These are phyloP conservation scores for Nemopilema nomurai DNA, from an alignment of 30 jellyfish, hydroid and myxozoan species.

Conservation along the genomic window DNA sequence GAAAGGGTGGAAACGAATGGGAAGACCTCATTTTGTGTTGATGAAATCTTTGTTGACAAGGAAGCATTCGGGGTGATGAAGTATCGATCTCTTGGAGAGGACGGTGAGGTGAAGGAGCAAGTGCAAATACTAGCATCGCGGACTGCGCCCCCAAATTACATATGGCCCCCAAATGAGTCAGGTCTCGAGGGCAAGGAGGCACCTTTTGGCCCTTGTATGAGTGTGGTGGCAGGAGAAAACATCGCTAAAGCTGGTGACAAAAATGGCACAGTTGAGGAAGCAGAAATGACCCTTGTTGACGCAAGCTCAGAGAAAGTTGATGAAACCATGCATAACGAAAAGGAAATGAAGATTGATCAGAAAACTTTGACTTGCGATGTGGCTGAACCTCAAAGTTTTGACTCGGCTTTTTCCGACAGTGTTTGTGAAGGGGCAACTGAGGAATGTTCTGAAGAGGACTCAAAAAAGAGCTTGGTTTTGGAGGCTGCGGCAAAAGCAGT, in stretches of 20 bases:
- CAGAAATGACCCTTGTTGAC: neutral
- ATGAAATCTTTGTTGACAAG: conserved; percentile 50
- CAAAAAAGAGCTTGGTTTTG: neutral
- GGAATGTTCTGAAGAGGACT: neutral
- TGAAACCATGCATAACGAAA: neutral
- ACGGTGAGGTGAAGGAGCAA: conserved; percentile 43
- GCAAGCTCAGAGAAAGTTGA: neutral
- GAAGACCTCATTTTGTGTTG: conserved; percentile 27
- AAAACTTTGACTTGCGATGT: neutral
- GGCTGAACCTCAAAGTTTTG: neutral
- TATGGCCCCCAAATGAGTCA: conserved; percentile 16
- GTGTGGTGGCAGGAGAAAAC: neutral
- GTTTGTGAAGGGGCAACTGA: neutral
- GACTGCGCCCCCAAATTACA: conserved; percentile 42
- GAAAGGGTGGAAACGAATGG: conserved; percentile 14
- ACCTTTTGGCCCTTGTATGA: neutral
- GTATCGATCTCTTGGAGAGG: conserved; percentile 21
- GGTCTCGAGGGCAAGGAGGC: neutral
- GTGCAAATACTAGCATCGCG: conserved; percentile 36
- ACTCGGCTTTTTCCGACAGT: neutral
- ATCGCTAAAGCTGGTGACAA: neutral
- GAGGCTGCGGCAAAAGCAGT: neutral
- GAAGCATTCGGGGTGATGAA: conserved; percentile 62
- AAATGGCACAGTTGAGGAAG: neutral
- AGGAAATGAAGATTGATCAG: neutral